These are phyloP conservation scores for Lordiphosa mommai DNA, from an alignment of 1,140 invertebrate species.

Conservation along the genomic window DNA sequence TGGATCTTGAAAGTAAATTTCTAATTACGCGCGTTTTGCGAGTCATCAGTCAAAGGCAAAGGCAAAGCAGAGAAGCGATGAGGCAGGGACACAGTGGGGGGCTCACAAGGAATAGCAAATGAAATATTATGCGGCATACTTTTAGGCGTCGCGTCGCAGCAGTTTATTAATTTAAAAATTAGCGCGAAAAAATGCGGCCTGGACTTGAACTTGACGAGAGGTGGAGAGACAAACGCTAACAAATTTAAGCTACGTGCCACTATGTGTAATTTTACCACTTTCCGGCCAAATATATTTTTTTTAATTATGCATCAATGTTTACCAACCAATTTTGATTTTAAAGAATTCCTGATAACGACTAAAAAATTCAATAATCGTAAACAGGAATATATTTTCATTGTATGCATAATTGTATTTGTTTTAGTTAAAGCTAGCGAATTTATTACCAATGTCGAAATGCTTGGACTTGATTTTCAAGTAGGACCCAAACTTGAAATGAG, in stretches of 20 bases:
- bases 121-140: constrained; percentile 76
- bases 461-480: too few relatives aligned
- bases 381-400: too few relatives aligned
- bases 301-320: too few relatives aligned
- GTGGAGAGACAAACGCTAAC: constrained; percentile 26
- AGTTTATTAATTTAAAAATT: constrained; percentile 78
- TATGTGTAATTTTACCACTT: too few relatives aligned
- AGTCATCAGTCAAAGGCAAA: constrained; percentile 72
- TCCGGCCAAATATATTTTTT: too few relatives aligned
- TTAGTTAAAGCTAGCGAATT: too few relatives aligned
- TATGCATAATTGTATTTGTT: too few relatives aligned
- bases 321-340: too few relatives aligned
- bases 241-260: constrained; percentile 58
- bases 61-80: not conserved
- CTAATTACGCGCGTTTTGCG: constrained; percentile 75
- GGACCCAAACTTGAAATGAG: too few relatives aligned
- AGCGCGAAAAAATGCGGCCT: constrained; percentile 60
- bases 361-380: too few relatives aligned
- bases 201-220: not conserved
- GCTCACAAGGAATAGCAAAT: constrained; percentile 69
- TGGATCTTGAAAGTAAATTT: constrained; percentile 78
- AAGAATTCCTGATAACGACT: too few relatives aligned
- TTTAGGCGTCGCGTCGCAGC: constrained; percentile 58
- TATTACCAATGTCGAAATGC: too few relatives aligned
- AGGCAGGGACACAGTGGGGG: not conserved